Evolutionary conservation across 2,888 invertebrate genomes (phyloP).

Genomic region (Lycaena phlaeas): DNA sequence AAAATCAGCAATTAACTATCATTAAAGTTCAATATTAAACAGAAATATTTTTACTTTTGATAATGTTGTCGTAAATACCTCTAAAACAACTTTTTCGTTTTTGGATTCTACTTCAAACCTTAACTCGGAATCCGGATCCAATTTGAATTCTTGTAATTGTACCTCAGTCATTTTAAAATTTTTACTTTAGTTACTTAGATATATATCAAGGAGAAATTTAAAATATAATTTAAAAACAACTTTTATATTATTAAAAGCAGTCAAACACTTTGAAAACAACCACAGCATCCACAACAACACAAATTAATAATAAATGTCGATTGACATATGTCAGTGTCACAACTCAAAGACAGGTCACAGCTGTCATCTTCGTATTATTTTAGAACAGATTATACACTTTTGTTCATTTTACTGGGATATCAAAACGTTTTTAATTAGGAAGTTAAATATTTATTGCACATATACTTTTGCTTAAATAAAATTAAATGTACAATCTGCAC

Average conservation of each 20-base stretch:
- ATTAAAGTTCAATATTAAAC: neutral
- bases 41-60: neutral
- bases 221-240: neutral
- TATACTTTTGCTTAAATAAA: too few species aligned
- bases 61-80: constrained; percentile 58
- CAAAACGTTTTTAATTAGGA: too few species aligned
- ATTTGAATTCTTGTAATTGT: constrained; percentile 80
- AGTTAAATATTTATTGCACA: too few species aligned
- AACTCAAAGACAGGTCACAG: too few species aligned
- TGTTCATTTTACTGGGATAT: too few species aligned
- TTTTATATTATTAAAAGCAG: neutral
- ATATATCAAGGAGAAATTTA: neutral
- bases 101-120: constrained; percentile 94
- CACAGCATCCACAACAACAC: too few species aligned
- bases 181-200: neutral
- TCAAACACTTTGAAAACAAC: neutral
- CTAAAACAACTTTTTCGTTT: constrained; percentile 85
- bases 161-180: constrained; percentile 54
- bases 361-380: too few species aligned
- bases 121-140: constrained; percentile 91
- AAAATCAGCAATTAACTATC: neutral
- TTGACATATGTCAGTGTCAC: too few species aligned
- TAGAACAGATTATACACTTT: too few species aligned
- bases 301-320: too few species aligned
- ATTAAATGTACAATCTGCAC: too few species aligned